phyloP scores from a whole-genome alignment of 2,113 vertebrate species.

The Lutjanus erythropterus region DNA sequence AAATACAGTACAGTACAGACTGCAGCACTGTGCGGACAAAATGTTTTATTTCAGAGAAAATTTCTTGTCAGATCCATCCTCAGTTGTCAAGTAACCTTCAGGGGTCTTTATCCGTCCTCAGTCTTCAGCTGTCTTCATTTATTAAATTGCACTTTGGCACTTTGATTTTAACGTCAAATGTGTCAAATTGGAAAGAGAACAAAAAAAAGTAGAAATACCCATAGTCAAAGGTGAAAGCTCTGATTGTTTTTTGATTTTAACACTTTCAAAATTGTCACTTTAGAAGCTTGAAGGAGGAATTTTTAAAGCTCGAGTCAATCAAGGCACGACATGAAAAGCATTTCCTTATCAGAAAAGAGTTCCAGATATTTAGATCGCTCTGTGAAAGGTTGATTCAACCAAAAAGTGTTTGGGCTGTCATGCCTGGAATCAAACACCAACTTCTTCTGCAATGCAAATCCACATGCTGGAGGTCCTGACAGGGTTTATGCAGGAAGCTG shows the following conservation, averaged over 20 bases:
- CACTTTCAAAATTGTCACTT: neutral
- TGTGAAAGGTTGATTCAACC: neutral
- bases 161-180: neutral
- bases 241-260: neutral
- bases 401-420: too few species aligned
- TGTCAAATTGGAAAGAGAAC: neutral
- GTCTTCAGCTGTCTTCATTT: conserved; percentile 24
- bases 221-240: neutral
- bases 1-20: neutral
- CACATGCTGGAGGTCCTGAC: conserved; percentile 12
- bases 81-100: conserved; percentile 8
- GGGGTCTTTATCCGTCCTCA: conserved; percentile 26
- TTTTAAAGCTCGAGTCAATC: conserved; percentile 29
- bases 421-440: neutral
- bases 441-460: conserved; percentile 1
- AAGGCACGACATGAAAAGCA: neutral
- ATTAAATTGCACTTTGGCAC: neutral
- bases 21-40: neutral
- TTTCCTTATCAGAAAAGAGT: neutral
- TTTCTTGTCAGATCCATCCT: neutral
- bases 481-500: conserved; percentile 7
- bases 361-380: neutral
- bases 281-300: neutral
- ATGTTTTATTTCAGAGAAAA: neutral
- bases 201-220: neutral